Conservation (phyloP, 1,140 invertebrate genomes). For the Diabrotica virgifera region DNA sequence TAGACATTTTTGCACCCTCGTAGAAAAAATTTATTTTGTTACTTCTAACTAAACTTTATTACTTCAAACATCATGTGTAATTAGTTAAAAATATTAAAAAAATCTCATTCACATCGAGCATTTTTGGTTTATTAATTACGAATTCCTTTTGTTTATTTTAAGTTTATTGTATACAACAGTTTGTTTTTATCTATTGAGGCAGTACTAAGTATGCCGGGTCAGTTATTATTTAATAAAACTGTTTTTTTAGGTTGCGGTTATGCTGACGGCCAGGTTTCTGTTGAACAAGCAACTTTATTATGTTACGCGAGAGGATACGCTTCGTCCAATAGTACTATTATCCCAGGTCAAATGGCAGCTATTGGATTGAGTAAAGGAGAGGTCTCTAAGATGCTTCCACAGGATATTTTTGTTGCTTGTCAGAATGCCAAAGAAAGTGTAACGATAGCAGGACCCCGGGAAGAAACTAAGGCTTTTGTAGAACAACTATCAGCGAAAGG, state of each 20-base stretch:
- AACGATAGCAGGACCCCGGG: slow-evolving; percentile 80
- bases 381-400: slow-evolving; percentile 59
- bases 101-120: too few relatives aligned
- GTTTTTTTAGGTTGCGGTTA: slow-evolving; percentile 70
- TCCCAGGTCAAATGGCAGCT: slow-evolving; percentile 79
- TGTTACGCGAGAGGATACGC: slow-evolving; percentile 82
- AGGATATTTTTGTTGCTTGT: slow-evolving; percentile 73
- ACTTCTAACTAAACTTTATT: too few relatives aligned
- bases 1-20: too few relatives aligned
- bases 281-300: slow-evolving; percentile 75
- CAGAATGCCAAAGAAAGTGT: slow-evolving; percentile 79
- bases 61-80: too few relatives aligned
- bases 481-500: slow-evolving; percentile 63
- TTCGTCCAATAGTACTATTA: slow-evolving; percentile 72
- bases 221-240: too few relatives aligned
- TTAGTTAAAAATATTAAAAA: too few relatives aligned
- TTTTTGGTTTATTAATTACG: too few relatives aligned
- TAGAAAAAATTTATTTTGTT: too few relatives aligned
- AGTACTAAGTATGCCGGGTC: too few relatives aligned
- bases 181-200: too few relatives aligned
- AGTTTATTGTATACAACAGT: too few relatives aligned
- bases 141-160: too few relatives aligned
- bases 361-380: slow-evolving; percentile 56
- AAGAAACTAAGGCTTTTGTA: slow-evolving; percentile 65
- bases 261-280: slow-evolving; percentile 78